Percentiles rank a stretch among this genome's conserved stretches.
Evolutionary conservation across 2,113 vertebrate genomes (phyloP).

Genomic region (Burhinus bistriatus): DNA sequence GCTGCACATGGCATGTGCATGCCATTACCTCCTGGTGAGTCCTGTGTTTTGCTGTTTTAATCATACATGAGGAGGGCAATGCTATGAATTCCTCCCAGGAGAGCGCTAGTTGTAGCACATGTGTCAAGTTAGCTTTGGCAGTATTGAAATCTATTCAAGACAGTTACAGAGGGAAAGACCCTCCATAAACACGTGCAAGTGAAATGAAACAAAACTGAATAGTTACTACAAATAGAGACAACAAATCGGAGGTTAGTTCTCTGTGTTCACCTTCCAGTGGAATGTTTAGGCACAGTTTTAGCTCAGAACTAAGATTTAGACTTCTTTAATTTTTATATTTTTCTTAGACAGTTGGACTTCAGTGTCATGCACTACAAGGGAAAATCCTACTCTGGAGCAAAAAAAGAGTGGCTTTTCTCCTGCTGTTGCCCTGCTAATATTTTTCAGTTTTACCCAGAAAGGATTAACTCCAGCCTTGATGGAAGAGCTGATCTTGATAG

Average conservation of each 20-base stretch:
- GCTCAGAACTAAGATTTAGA: background rate
- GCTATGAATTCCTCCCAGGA: background rate
- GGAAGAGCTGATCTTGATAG: background rate
- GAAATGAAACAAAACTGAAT: background rate
- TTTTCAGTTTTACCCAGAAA: background rate
- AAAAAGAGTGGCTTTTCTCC: background rate
- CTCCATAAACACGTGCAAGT: background rate
- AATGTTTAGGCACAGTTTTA: background rate
- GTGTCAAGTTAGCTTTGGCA: background rate
- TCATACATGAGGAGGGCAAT: background rate
- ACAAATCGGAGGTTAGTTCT: background rate
- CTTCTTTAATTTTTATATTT: background rate
- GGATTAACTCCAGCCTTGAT: background rate
- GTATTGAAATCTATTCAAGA: background rate
- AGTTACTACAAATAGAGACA: background rate
- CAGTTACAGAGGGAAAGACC: background rate
- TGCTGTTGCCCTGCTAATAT: background rate
- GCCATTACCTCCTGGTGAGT: conserved; percentile 91
- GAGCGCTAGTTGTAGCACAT: background rate
- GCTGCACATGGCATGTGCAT: conserved; percentile 83
- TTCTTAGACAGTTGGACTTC: background rate
- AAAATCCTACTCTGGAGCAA: background rate
- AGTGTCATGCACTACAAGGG: background rate
- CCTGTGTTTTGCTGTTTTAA: background rate
- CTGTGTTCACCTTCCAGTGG: background rate